Percentiles rank a stretch among this genome's conserved stretches.
Conservation (phyloP, 2,113 vertebrate species). For the Myrmecophaga tridactyla region DNA sequence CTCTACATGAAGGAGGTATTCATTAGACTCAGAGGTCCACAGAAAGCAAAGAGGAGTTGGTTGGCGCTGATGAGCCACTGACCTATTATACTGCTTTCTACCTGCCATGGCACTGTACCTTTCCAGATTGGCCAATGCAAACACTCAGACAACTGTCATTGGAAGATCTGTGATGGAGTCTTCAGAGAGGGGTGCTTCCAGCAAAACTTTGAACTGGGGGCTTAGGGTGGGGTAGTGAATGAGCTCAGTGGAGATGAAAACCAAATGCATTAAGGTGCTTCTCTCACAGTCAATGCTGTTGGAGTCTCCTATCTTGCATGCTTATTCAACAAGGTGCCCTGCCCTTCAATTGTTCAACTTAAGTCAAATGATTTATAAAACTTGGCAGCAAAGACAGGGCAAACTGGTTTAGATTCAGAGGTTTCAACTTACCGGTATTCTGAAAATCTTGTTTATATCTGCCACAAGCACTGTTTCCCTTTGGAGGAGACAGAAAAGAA, state of each 20-base stretch:
- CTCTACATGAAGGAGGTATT: not conserved
- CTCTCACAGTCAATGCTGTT: not conserved
- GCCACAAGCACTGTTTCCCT: slow-evolving; percentile 5
- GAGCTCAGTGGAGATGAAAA: slow-evolving; percentile 22
- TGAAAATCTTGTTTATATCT: slow-evolving; percentile 50
- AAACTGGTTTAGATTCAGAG: slow-evolving; percentile 70
- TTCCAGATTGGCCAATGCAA: not conserved
- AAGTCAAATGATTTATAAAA: slow-evolving; percentile 64
- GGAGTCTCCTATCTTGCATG: not conserved
- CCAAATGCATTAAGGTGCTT: not conserved
- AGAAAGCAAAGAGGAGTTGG: not conserved
- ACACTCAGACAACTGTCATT: not conserved
- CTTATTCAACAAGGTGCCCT: slow-evolving; percentile 11
- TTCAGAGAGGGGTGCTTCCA: not conserved
- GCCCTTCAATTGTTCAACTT: slow-evolving; percentile 61
- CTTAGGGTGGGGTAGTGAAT: not conserved
- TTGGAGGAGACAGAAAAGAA: slow-evolving; percentile 42
- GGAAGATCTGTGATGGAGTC: not conserved
- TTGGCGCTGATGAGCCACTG: not conserved
- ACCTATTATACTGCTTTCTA: not conserved
- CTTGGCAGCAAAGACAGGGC: slow-evolving; percentile 61
- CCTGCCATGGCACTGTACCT: not conserved
- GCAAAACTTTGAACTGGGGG: not conserved
- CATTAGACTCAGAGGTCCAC: not conserved
- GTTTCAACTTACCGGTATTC: slow-evolving; percentile 47